Percentiles rank a stretch among this genome's conserved stretches.
Evolutionary conservation across 2,113 vertebrate species (phyloP).

Genomic region (Hydrochoerus hydrochaeris): DNA sequence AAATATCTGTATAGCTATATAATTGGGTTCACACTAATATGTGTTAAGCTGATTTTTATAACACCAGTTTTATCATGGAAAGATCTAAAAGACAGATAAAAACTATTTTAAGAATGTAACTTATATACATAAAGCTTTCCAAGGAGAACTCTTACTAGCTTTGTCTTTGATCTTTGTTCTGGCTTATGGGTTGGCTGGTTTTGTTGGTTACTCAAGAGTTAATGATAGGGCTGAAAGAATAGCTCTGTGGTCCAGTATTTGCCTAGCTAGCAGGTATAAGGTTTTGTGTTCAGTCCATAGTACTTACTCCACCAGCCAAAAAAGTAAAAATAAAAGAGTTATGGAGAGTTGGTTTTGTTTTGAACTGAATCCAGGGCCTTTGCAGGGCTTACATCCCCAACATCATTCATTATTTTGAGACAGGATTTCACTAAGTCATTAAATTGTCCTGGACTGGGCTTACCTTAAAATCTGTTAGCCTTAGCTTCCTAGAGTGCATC

Average conservation of each 20-base stretch:
- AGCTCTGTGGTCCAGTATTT: not conserved
- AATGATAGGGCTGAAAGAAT: not conserved
- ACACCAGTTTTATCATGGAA: constrained; percentile 36
- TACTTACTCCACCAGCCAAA: not conserved
- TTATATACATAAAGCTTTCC: constrained; percentile 45
- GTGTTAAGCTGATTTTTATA: constrained; percentile 12
- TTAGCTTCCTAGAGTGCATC: not conserved
- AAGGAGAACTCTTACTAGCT: not conserved
- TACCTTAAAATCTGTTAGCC: not conserved
- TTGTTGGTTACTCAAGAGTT: constrained; percentile 20
- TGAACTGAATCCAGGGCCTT: not conserved
- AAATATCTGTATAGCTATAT: not conserved
- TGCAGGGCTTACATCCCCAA: not conserved
- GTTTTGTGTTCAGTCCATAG: not conserved
- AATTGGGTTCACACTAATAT: not conserved
- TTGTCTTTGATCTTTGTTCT: constrained; percentile 58
- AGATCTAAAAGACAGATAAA: not conserved
- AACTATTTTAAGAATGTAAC: constrained; percentile 11
- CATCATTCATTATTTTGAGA: not conserved
- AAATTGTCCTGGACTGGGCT: not conserved
- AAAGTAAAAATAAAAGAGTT: not conserved
- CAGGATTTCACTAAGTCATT: not conserved
- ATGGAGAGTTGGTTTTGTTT: not conserved
- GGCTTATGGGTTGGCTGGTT: constrained; percentile 6
- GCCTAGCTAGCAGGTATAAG: not conserved